Conservation (phyloP, 2,888 invertebrate genomes). For the Hirudinaria manillensis region DNA sequence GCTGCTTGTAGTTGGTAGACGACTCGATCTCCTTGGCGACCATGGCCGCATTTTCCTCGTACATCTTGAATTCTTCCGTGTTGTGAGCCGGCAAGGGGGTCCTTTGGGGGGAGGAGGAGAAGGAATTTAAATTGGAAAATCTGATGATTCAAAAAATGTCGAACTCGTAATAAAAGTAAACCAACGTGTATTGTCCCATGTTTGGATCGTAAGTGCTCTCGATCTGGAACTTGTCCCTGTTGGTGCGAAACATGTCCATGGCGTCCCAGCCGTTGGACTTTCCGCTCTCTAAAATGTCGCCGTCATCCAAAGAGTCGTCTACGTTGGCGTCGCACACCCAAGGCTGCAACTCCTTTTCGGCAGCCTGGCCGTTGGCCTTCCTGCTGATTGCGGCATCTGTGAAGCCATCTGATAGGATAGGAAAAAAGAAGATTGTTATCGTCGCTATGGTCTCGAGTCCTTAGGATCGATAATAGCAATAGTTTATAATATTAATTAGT, state of each 20-base stretch:
- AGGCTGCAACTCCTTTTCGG: slow-evolving; percentile 24
- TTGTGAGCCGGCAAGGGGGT: slow-evolving; percentile 77
- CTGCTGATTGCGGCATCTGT: slow-evolving; percentile 20
- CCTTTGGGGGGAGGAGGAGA: slow-evolving; percentile 39
- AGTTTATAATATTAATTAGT: neutral
- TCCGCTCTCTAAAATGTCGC: slow-evolving; percentile 8
- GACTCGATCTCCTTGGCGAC: slow-evolving; percentile 88
- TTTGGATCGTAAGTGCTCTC: slow-evolving; percentile 85
- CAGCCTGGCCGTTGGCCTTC: neutral
- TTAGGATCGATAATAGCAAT: neutral
- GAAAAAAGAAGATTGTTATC: neutral
- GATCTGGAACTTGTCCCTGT: slow-evolving; percentile 84
- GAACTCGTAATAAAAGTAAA: neutral
- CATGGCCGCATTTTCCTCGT: slow-evolving; percentile 78
- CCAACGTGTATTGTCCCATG: slow-evolving; percentile 76
- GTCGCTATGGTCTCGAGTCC: neutral
- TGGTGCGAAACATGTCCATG: slow-evolving; percentile 90
- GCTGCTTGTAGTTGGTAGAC: slow-evolving; percentile 72
- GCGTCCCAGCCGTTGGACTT: slow-evolving; percentile 78
- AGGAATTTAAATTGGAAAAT: neutral
- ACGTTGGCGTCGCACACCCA: slow-evolving; percentile 16
- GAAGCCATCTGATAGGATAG: neutral
- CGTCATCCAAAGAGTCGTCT: neutral
- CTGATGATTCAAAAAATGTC: neutral
- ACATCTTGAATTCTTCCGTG: slow-evolving; percentile 77